A percentile compares a stretch with the other conserved stretches of the same genome.
These are phyloP conservation scores for Geotrupes spiniger DNA, from an alignment of 2,888 invertebrate genomes.

Conservation along the genomic window DNA sequence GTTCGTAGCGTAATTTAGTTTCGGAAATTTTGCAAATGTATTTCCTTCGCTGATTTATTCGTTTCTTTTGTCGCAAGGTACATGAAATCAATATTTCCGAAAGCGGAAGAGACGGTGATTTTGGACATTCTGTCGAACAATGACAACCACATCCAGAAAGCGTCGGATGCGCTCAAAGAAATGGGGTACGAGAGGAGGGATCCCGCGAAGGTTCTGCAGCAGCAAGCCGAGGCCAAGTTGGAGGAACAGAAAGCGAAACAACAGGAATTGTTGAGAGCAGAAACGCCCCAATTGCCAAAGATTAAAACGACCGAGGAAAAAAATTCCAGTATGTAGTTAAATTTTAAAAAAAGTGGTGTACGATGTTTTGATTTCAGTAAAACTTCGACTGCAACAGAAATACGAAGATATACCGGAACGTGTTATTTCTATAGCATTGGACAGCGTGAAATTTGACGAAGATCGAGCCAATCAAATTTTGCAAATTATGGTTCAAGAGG, in stretches of 20 bases:
- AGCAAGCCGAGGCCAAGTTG: conserved; percentile 49
- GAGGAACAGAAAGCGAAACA: conserved; percentile 32
- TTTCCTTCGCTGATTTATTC: not conserved
- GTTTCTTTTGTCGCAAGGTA: conserved; percentile 60
- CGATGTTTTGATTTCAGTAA: conserved; percentile 58
- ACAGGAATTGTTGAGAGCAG: conserved; percentile 25
- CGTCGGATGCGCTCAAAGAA: conserved; percentile 74
- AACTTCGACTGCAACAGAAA: conserved; percentile 65
- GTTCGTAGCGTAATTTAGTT: not conserved
- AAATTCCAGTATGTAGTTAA: conserved; percentile 58
- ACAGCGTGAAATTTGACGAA: conserved; percentile 84
- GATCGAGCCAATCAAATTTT: conserved; percentile 78
- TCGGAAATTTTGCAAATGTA: not conserved
- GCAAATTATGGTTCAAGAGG: conserved; percentile 68
- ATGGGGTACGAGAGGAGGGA: conserved; percentile 84
- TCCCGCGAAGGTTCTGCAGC: conserved; percentile 54
- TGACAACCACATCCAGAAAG: conserved; percentile 88
- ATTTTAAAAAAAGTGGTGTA: conserved; percentile 6
- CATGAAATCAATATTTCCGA: conserved; percentile 86
- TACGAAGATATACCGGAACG: conserved; percentile 76
- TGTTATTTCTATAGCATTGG: conserved; percentile 80
- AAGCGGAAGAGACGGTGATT: conserved; percentile 84
- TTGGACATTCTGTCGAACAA: conserved; percentile 80
- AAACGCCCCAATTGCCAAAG: conserved; percentile 57
- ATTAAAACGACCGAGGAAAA: conserved; percentile 70